phyloP scores from a whole-genome alignment of 2,797 vertebrate genomes.

The Crenichthys baileyi region DNA sequence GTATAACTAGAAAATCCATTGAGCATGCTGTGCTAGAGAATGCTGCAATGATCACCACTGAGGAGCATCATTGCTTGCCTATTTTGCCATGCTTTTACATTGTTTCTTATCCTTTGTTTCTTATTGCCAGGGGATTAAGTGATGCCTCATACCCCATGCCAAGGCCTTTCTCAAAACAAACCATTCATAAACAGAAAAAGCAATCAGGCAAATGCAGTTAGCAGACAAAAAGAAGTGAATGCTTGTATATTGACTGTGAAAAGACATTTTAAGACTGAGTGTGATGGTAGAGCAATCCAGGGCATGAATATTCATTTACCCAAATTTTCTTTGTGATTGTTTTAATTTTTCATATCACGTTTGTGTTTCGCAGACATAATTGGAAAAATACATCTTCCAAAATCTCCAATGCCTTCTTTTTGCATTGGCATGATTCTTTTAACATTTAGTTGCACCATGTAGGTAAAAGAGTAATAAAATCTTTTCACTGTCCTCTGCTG shows the following conservation, averaged over 20 bases:
- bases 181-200: constrained; percentile 77
- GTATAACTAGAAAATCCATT: constrained; percentile 65
- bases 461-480: neutral
- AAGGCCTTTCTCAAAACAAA: constrained; percentile 76
- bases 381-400: constrained; percentile 15
- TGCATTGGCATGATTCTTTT: neutral
- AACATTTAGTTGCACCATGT: constrained; percentile 3
- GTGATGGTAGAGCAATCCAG: constrained; percentile 60
- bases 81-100: constrained; percentile 73
- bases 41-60: constrained; percentile 65
- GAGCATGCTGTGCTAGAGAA: constrained; percentile 65
- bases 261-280: constrained; percentile 64
- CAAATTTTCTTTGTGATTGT: constrained; percentile 60
- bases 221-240: constrained; percentile 65
- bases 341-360: constrained; percentile 61
- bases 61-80: constrained; percentile 69
- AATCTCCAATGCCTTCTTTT: neutral
- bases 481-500: neutral
- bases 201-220: constrained; percentile 79
- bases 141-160: constrained; percentile 71
- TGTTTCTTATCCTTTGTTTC: constrained; percentile 72
- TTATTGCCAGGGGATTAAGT: constrained; percentile 74
- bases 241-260: constrained; percentile 59
- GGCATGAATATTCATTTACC: constrained; percentile 74
- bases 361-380: constrained; percentile 54